A percentile compares a stretch with the other conserved stretches of the same genome.
These are phyloP conservation scores for Caenorhabditis macrosperma DNA, from an alignment of 2,888 invertebrate genomes.

Conservation along the genomic window DNA sequence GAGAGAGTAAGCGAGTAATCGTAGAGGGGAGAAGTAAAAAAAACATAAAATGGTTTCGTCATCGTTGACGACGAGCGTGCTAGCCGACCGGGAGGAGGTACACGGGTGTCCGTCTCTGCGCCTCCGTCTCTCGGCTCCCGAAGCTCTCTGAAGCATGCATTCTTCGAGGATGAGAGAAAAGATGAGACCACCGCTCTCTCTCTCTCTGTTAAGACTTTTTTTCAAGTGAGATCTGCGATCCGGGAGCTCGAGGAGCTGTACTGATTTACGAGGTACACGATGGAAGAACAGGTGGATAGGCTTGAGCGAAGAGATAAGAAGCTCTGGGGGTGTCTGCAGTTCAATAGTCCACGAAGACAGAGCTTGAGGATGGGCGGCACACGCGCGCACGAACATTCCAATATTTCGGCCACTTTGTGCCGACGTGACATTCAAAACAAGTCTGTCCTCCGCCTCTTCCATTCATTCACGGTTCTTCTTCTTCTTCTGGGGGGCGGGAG, in stretches of 20 bases:
- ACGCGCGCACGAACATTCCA: not conserved
- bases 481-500: not conserved
- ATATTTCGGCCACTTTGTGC: constrained; percentile 18
- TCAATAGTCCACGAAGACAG: constrained; percentile 3
- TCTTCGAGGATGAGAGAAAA: constrained; percentile 35
- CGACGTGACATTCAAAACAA: constrained; percentile 48
- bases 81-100: constrained; percentile 35
- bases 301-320: not conserved
- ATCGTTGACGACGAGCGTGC: constrained; percentile 36
- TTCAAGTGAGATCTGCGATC: constrained; percentile 17
- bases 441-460: constrained; percentile 21
- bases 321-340: not conserved
- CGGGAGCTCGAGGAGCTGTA: constrained; percentile 21
- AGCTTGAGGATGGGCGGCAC: not conserved
- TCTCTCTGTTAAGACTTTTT: constrained; percentile 40
- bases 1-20: not conserved
- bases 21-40: constrained; percentile 1
- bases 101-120: constrained; percentile 47
- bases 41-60: constrained; percentile 51
- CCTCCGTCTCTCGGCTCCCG: constrained; percentile 24
- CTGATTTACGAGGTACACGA: constrained; percentile 50
- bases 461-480: constrained; percentile 6
- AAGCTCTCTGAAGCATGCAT: constrained; percentile 38
- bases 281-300: constrained; percentile 35
- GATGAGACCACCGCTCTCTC: constrained; percentile 47